Conservation (phyloP, 2,888 invertebrate species). For the Alitta virens region DNA sequence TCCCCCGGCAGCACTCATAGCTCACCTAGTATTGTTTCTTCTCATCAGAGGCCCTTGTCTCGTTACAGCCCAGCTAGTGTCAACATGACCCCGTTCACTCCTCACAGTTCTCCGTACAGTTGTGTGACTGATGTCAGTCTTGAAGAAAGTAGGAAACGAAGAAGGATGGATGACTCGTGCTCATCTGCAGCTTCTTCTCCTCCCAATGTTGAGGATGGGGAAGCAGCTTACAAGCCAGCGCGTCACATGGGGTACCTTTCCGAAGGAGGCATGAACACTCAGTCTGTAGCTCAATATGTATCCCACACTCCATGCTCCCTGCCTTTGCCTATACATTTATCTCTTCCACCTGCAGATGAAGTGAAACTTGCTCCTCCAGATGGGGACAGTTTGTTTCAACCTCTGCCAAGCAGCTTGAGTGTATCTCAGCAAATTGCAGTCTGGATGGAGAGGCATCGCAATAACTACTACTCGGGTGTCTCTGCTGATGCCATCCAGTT, state of each 20-base stretch:
- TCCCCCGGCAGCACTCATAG: not conserved
- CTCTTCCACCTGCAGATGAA: not conserved
- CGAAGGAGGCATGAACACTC: too few species aligned
- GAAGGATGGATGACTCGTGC: not conserved
- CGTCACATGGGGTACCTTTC: not conserved
- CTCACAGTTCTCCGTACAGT: not conserved
- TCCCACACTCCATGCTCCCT: not conserved
- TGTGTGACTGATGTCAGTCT: not conserved
- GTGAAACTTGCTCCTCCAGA: not conserved
- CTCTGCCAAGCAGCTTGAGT: constrained; percentile 16
- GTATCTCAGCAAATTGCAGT: constrained; percentile 23
- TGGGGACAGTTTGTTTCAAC: constrained; percentile 19
- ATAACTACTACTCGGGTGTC: constrained; percentile 29
- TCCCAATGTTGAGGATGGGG: not conserved
- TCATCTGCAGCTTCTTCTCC: not conserved
- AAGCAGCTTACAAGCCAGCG: not conserved
- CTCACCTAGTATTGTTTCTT: constrained; percentile 1
- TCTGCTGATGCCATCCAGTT: constrained; percentile 18
- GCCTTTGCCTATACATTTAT: not conserved
- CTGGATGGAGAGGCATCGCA: constrained; percentile 30
- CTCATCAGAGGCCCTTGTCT: constrained; percentile 1
- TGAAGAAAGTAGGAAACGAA: not conserved
- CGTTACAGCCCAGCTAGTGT: not conserved
- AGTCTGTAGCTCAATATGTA: not conserved
- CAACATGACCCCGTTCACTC: not conserved